A percentile compares a stretch with the other conserved stretches of the same genome.
These are phyloP conservation scores for Cheilosia impressa DNA, from an alignment of 2,888 invertebrate species.

Conservation along the genomic window DNA sequence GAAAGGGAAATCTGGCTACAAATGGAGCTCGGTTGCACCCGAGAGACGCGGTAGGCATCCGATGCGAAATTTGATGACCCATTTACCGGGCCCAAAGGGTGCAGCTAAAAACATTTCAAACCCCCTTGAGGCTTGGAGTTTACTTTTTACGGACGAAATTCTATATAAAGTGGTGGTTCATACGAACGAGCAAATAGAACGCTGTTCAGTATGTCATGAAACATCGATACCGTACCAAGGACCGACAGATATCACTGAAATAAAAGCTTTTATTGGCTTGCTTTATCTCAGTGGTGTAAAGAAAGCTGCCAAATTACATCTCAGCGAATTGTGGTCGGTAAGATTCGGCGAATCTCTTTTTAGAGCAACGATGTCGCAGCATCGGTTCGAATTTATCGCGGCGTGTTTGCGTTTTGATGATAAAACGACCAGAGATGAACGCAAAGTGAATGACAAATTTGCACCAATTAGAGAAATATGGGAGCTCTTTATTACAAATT, in stretches of 20 bases:
- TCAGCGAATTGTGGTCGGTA: slow-evolving; percentile 13
- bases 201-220: slow-evolving; percentile 21
- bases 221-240: slow-evolving; percentile 16
- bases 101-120: slow-evolving; percentile 32
- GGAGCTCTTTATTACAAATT: slow-evolving; percentile 25
- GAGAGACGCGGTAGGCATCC: slow-evolving; percentile 30
- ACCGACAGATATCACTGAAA: slow-evolving; percentile 23
- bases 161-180: slow-evolving; percentile 19
- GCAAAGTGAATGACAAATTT: slow-evolving; percentile 32
- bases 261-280: slow-evolving; percentile 46
- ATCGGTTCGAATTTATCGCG: slow-evolving; percentile 23
- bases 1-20: slow-evolving; percentile 24
- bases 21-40: slow-evolving; percentile 33
- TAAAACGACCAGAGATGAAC: background rate
- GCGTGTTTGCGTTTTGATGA: too few relatives aligned
- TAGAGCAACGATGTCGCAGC: slow-evolving; percentile 26
- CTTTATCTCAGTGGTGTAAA: slow-evolving; percentile 25
- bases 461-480: slow-evolving; percentile 22
- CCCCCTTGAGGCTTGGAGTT: slow-evolving; percentile 27
- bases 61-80: slow-evolving; percentile 23
- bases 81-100: slow-evolving; percentile 25
- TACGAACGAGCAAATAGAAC: slow-evolving; percentile 34
- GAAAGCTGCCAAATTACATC: slow-evolving; percentile 42
- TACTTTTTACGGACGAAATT: slow-evolving; percentile 40
- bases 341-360: slow-evolving; percentile 31